Conservation (phyloP, 2,797 vertebrate species). For the Numenius phaeopus region DNA sequence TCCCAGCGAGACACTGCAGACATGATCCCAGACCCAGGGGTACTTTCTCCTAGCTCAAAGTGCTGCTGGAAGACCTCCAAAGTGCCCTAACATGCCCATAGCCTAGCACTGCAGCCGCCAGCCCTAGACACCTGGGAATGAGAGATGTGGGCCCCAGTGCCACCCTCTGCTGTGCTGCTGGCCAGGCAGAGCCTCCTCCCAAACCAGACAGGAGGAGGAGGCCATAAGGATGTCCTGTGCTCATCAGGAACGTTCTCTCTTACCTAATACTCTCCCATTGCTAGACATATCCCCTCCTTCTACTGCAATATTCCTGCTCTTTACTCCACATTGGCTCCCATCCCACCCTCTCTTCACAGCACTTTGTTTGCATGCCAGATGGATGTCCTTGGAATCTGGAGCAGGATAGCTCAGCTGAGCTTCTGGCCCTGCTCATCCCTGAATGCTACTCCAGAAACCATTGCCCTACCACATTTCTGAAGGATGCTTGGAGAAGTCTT, state of each 20-base stretch:
- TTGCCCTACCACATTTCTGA: neutral
- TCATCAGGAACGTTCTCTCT: neutral
- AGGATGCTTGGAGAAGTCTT: neutral
- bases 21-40: neutral
- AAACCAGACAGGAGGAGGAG: neutral
- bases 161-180: neutral
- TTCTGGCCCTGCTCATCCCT: neutral
- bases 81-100: fast-evolving
- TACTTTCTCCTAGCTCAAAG: neutral
- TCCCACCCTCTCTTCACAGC: neutral
- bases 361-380: neutral
- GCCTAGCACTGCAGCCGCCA: neutral
- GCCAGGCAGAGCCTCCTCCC: neutral
- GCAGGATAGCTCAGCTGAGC: neutral
- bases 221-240: neutral
- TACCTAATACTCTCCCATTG: neutral
- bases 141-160: neutral
- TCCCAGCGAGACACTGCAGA: neutral
- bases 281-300: neutral
- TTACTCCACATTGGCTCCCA: neutral
- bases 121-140: neutral
- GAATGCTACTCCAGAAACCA: neutral
- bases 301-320: neutral
- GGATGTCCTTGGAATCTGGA: neutral
- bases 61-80: neutral